phyloP scores from a whole-genome alignment of 1,140 invertebrate genomes.

The Leptopilina boulardi region DNA sequence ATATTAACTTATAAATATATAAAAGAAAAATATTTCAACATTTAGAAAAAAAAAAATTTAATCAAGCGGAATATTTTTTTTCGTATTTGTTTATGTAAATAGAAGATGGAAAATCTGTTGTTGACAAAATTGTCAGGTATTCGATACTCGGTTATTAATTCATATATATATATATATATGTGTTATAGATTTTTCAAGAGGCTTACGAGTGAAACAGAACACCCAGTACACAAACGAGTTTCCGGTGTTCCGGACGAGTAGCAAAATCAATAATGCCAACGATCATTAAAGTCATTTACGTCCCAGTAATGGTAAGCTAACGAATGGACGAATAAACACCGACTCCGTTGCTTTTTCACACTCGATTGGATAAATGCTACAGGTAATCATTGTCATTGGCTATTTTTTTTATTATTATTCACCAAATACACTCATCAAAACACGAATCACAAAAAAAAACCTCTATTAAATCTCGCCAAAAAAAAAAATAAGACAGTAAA shows the following conservation, averaged over 20 bases:
- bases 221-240: slow-evolving; percentile 41
- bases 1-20: no score
- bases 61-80: no score
- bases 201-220: slow-evolving; percentile 43
- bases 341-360: slow-evolving; percentile 35
- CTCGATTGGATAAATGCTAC: slow-evolving; percentile 26
- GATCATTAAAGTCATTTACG: slow-evolving; percentile 56
- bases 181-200: not conserved
- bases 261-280: slow-evolving; percentile 55
- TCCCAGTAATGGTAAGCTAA: slow-evolving; percentile 44
- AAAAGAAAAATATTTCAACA: no score
- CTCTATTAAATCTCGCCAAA: not conserved
- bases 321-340: slow-evolving; percentile 16
- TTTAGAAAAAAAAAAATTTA: not conserved
- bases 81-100: not conserved
- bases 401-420: slow-evolving; percentile 5
- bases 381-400: slow-evolving; percentile 10
- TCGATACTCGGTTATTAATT: not conserved
- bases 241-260: slow-evolving; percentile 41
- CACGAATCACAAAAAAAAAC: slow-evolving; percentile 8
- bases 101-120: not conserved
- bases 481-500: not conserved
- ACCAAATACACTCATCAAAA: not conserved
- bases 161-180: no score
- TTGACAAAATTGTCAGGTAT: not conserved